These are phyloP conservation scores for Muschampia plurimacula DNA, from an alignment of 2,888 invertebrate genomes.

Conservation along the genomic window DNA sequence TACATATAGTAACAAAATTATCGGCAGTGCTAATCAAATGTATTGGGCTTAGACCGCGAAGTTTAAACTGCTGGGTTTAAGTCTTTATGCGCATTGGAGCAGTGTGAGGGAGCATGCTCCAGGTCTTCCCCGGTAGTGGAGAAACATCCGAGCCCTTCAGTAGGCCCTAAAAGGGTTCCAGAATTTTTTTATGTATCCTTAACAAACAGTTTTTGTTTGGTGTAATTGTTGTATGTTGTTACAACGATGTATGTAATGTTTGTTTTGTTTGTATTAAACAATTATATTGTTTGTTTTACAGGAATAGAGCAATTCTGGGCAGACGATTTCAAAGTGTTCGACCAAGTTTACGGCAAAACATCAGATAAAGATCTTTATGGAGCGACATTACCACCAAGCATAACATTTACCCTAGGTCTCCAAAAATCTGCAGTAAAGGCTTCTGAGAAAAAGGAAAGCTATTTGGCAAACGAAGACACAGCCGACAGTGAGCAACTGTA, in stretches of 20 bases:
- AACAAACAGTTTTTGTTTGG: no score
- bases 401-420: conserved; percentile 50
- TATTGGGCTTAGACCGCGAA: no score
- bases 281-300: conserved; percentile 49
- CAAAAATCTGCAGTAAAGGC: conserved; percentile 54
- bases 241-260: neutral
- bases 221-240: no score
- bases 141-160: no score
- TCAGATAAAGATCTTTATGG: conserved; percentile 76
- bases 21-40: no score
- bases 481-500: conserved; percentile 52
- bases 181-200: no score
- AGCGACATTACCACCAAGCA: conserved; percentile 58
- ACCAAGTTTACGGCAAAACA: conserved; percentile 75
- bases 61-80: no score
- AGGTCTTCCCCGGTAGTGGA: no score
- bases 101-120: no score
- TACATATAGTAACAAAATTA: no score
- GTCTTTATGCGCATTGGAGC: no score
- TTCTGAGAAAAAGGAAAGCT: conserved; percentile 63
- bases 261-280: neutral
- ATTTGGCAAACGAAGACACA: conserved; percentile 49
- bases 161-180: no score
- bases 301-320: conserved; percentile 75
- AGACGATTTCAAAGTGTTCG: conserved; percentile 75